Percentiles rank a stretch among this genome's conserved stretches.
These are phyloP conservation scores for Mongoloraphidia duomilia DNA, from an alignment of 2,888 invertebrate species.

Conservation along the genomic window DNA sequence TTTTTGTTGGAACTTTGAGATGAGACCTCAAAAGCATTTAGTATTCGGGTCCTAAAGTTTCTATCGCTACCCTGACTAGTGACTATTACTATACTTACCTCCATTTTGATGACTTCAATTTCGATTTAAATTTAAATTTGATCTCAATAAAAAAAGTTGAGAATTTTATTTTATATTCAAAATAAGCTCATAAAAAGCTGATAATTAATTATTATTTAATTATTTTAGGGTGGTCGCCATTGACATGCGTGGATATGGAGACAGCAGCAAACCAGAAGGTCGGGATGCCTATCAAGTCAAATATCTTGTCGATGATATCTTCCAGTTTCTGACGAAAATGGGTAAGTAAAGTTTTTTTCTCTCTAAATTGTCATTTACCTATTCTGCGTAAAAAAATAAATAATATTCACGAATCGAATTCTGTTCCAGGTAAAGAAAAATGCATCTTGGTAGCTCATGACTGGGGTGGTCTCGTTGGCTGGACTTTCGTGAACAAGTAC, in stretches of 20 bases:
- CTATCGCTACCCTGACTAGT: too few species aligned
- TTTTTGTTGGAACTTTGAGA: too few species aligned
- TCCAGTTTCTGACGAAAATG: conserved; percentile 26
- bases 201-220: conserved; percentile 4
- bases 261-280: conserved; percentile 47
- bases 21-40: too few species aligned
- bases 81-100: too few species aligned
- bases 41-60: too few species aligned
- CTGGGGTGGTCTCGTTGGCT: conserved; percentile 50
- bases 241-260: conserved; percentile 55
- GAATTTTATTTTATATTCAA: background rate
- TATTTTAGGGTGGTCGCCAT: conserved; percentile 46
- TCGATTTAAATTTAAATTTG: too few species aligned
- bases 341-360: conserved; percentile 8
- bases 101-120: too few species aligned
- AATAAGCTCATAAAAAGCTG: background rate
- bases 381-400: background rate
- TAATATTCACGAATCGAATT: background rate
- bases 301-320: conserved; percentile 31
- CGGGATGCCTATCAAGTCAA: conserved; percentile 24
- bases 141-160: background rate
- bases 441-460: conserved; percentile 48
- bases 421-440: conserved; percentile 34
- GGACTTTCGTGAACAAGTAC: conserved; percentile 35
- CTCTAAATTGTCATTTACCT: background rate